Evolutionary conservation across 2,888 invertebrate species (phyloP).

Genomic region (Exephanes ischioxanthus): DNA sequence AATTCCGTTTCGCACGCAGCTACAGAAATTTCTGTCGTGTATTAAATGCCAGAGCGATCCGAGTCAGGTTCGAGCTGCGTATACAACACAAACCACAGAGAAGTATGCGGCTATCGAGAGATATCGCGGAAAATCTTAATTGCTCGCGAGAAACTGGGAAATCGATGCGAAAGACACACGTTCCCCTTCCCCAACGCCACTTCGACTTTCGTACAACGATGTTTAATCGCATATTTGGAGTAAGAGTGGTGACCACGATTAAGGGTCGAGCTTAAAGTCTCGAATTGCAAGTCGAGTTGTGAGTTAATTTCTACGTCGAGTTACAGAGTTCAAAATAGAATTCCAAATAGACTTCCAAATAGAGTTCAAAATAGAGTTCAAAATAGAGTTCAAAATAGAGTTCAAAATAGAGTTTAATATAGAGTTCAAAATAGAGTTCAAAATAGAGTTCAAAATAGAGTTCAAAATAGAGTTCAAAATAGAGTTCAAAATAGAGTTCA

Average conservation of each 20-base stretch:
- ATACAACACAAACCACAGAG: constrained; percentile 20
- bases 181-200: constrained; percentile 22
- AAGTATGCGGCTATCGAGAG: constrained; percentile 19
- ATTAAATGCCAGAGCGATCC: constrained; percentile 52
- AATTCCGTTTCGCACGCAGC: constrained; percentile 69
- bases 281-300: too few species aligned
- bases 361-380: too few species aligned
- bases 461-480: too few species aligned
- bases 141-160: constrained; percentile 36
- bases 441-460: too few species aligned
- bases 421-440: too few species aligned
- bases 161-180: constrained; percentile 37
- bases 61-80: constrained; percentile 12
- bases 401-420: too few species aligned
- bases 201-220: background rate
- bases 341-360: too few species aligned
- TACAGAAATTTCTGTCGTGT: constrained; percentile 62
- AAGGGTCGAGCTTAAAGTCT: background rate
- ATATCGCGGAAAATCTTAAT: constrained; percentile 15
- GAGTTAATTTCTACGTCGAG: too few species aligned
- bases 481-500: too few species aligned
- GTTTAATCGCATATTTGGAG: background rate
- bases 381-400: too few species aligned
- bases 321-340: too few species aligned
- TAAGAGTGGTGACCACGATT: background rate